phyloP scores from a whole-genome alignment of 2,797 vertebrate species.

The Naso thynnoides region DNA sequence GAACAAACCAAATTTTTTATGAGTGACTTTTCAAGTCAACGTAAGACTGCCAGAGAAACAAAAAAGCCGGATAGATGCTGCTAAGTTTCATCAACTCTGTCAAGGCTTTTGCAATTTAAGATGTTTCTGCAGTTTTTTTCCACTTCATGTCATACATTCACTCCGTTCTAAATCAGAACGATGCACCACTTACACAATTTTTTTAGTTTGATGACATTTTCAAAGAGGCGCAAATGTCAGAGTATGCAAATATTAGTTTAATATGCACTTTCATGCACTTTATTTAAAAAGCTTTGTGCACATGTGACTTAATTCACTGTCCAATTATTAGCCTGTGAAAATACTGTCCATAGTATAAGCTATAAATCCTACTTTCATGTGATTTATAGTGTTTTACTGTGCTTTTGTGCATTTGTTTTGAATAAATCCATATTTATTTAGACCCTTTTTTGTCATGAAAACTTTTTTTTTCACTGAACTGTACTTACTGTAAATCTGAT shows the following conservation, averaged over 20 bases:
- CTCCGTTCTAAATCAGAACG: background rate
- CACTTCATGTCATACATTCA: background rate
- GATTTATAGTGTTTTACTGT: slow-evolving; percentile 3
- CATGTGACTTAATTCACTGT: background rate
- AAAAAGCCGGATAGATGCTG: background rate
- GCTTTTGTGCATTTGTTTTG: background rate
- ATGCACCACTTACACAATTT: background rate
- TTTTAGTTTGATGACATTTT: slow-evolving; percentile 6
- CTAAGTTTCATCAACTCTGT: background rate
- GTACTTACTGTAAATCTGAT: background rate
- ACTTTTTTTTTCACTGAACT: background rate
- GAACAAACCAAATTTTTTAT: background rate
- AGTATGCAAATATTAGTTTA: background rate
- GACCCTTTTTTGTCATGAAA: background rate
- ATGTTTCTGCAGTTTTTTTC: background rate
- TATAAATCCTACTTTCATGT: slow-evolving; percentile 17
- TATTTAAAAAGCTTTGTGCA: slow-evolving; percentile 16
- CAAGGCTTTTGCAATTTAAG: too few species aligned
- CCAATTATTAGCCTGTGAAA: background rate
- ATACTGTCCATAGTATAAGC: slow-evolving; percentile 14
- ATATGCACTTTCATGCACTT: slow-evolving; percentile 46
- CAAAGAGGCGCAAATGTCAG: background rate
- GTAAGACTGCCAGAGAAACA: background rate
- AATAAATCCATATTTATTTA: slow-evolving; percentile 51
- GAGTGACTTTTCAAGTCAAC: too few species aligned